Base-by-base conservation (phyloP, 2,113 vertebrate species). In the Galemys pyrenaicus region DNA sequence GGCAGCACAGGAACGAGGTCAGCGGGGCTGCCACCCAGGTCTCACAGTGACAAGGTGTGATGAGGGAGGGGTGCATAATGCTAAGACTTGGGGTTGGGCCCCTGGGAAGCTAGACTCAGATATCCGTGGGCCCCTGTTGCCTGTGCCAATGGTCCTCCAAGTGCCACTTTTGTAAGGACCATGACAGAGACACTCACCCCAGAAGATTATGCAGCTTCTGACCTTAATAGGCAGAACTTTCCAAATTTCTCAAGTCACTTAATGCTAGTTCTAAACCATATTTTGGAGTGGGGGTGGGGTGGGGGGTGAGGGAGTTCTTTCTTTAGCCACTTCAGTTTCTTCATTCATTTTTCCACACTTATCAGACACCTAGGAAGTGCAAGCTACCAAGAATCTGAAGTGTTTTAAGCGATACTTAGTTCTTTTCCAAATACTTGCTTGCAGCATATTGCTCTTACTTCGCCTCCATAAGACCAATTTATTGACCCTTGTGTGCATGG, bases 291-390 rank as follows among this genome's bases (percentile, higher is more conserved):
- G 5, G 67, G 67, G 35, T 9, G 20, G n/a, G 56, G 35, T 35
- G 64, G 51, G 54, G 20, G 54, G 6, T 19, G 6, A 6, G 20
- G 54, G 19, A 56, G 46, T 79, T 82, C 64, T 93, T 78, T 41
- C 39, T 95, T 74, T 83, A n/a, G 17, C 94, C 7, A 65, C 30
- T 67, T 79, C 39, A 89, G 2, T 9, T 62, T 75, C 44, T 93
- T 94, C 79, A 62, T 37, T 94, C n/a, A 51, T 67, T 75, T 83
- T 60, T 87, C 22, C 89, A 92, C n/a, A 60, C 41, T 60, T 62
- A 85, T 13, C 19, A 16, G n/a, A 56, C 1, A 44, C 19, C 16
- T 75, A 24, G 32, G 32, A 74, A n/a, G 17, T 60, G 12, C 9
- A 67, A 81, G n/a, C 24, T 46, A 51, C 26, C 73, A 78, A 86